Percentiles rank a stretch among this genome's conserved stretches.
phyloP scores from a whole-genome alignment of 2,113 vertebrate species.

The Lepus americanus region DNA sequence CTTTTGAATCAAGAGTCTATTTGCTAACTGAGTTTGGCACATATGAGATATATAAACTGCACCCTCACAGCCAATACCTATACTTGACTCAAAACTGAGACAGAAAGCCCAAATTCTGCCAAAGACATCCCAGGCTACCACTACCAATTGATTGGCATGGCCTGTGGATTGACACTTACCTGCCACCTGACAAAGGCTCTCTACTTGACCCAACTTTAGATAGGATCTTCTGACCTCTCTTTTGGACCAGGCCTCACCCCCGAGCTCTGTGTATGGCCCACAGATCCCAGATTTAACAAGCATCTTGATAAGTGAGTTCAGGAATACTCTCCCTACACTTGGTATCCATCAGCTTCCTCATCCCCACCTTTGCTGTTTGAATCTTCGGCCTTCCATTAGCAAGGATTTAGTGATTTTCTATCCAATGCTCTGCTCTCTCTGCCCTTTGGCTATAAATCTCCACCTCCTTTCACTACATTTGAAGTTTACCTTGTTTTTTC shows the following conservation, averaged over 20 bases:
- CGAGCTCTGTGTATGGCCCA: neutral
- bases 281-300: neutral
- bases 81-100: neutral
- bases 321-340: neutral
- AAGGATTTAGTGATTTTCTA: neutral
- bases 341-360: constrained; percentile 1
- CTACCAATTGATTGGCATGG: neutral
- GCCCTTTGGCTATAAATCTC: neutral
- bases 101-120: neutral
- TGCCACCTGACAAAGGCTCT: neutral
- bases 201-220: neutral
- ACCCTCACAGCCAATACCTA: neutral
- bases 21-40: neutral
- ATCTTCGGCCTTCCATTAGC: neutral
- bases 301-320: neutral
- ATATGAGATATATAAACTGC: accelerated
- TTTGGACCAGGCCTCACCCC: neutral
- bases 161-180: neutral
- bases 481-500: neutral
- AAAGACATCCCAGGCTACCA: neutral
- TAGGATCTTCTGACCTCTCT: neutral
- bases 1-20: neutral
- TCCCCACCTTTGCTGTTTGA: neutral
- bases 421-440: neutral
- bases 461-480: neutral